These are phyloP conservation scores for Anarrhichthys ocellatus DNA, from an alignment of 2,113 vertebrate species.

Conservation along the genomic window DNA sequence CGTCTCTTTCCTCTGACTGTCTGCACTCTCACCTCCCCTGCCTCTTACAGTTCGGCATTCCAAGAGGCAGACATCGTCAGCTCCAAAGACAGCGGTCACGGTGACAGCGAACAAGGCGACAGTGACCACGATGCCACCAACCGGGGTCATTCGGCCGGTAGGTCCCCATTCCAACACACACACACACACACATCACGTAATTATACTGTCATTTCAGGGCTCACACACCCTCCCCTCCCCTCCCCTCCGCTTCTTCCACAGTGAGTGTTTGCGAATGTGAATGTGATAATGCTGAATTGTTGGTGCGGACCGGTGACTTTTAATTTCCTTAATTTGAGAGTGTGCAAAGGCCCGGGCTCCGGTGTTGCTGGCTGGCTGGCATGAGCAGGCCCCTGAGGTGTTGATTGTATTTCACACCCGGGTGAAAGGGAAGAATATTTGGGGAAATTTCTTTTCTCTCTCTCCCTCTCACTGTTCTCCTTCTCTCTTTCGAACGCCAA, in stretches of 20 bases:
- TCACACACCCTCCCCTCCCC: neutral
- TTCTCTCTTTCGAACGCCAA: neutral
- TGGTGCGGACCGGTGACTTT: constrained; percentile 76
- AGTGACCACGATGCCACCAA: constrained; percentile 99
- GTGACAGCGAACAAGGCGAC: constrained; percentile 99
- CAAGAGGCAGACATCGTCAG: constrained; percentile 99
- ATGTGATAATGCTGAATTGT: constrained; percentile 63
- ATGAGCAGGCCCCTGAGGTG: constrained; percentile 64
- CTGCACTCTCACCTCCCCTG: neutral
- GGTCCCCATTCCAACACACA: constrained; percentile 64
- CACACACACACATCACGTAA: constrained; percentile 17
- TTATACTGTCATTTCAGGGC: constrained; percentile 37
- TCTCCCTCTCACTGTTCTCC: neutral
- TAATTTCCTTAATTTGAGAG: constrained; percentile 80
- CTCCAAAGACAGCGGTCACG: constrained; percentile 99
- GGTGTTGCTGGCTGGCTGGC: constrained; percentile 44
- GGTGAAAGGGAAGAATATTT: constrained; percentile 53
- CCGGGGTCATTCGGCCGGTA: constrained; percentile 96
- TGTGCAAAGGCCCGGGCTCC: constrained; percentile 29
- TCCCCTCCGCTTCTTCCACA: constrained; percentile 14
- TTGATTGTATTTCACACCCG: constrained; percentile 74
- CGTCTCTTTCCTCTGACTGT: neutral
- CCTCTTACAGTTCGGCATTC: constrained; percentile 92
- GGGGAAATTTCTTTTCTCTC: constrained; percentile 15
- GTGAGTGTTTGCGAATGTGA: constrained; percentile 52